Evolutionary conservation across 2,888 invertebrate species (phyloP).

Genomic region (Parnassius orleans): DNA sequence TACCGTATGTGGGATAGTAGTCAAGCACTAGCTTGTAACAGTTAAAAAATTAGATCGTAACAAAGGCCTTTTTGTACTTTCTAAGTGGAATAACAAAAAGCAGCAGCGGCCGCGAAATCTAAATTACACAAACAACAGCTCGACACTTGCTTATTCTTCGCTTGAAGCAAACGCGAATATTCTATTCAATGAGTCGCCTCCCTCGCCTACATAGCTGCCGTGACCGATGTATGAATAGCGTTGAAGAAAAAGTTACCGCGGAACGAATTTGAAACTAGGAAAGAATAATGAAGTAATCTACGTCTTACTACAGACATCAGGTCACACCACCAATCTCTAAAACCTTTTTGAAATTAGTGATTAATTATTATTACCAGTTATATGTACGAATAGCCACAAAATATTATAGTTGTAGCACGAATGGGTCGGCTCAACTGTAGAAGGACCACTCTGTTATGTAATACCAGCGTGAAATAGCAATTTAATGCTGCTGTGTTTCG

Average conservation of each 20-base stretch:
- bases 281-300: conserved; percentile 30
- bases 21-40: too few species aligned
- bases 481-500: too few species aligned
- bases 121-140: conserved; percentile 53
- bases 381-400: too few species aligned
- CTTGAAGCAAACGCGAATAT: conserved; percentile 40
- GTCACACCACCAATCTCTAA: conserved; percentile 18
- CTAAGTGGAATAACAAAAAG: conserved; percentile 57
- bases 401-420: too few species aligned
- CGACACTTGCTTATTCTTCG: conserved; percentile 41
- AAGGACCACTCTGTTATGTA: too few species aligned
- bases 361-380: too few species aligned
- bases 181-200: conserved; percentile 35
- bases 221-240: conserved; percentile 51
- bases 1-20: too few species aligned
- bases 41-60: conserved; percentile 5
- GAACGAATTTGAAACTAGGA: conserved; percentile 22
- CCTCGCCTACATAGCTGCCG: conserved; percentile 34
- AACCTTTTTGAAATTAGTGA: too few species aligned
- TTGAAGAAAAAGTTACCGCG: conserved; percentile 19
- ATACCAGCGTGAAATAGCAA: too few species aligned
- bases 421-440: too few species aligned
- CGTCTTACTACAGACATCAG: conserved; percentile 28
- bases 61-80: conserved; percentile 54
- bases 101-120: conserved; percentile 52